Evolutionary conservation across 2,888 invertebrate species (phyloP), one percentile per base, ranked within the genome.

Genomic region (Lutraria lutraria): DNA sequence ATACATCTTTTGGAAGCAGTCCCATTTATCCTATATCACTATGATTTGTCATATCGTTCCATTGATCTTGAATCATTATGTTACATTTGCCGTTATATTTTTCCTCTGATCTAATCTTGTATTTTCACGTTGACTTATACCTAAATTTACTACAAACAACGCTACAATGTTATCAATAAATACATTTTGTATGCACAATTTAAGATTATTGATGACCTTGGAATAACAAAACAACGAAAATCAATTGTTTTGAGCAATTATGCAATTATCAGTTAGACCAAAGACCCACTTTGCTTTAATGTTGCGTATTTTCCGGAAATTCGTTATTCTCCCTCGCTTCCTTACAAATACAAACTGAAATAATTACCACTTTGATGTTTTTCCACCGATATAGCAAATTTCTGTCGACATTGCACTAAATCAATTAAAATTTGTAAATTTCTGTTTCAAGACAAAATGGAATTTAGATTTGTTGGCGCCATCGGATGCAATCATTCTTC

Each of bases 301-400:
- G 63, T 3, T 68, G 63, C 63, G 63, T 25, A 68, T 68, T 68
- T 68, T 8, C 63, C 63, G 63, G 63, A 68, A 68, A 68, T 68
- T 25, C 63, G 63, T 25, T 25, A 68, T 68, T 68, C 63, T 68
- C 25, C 60, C 19, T 60, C 60, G 60, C n/a, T 60, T n/a, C n/a
- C 60, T 68, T 68, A 68, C n/a, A 25, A 68, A 25, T 25, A 12
- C 25, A n/a, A n/a, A 25, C n/a, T 68, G 63, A 19, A n/a, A 63
- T 19, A 63, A 63, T n/a, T 63, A 8, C 21, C 12, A 68, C 63
- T 68, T 68, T 68, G 63, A 68, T 68, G 63, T 68, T 68, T 25
- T n/a, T 68, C 43, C n/a, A 25, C 25, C 25, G 63, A 68, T 25
- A 25, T n/a, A 8, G 25, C 25, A 25, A 3, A 68, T 25, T 25